Conservation (phyloP, 1,140 invertebrate species). For the Reticulitermes speratus region DNA sequence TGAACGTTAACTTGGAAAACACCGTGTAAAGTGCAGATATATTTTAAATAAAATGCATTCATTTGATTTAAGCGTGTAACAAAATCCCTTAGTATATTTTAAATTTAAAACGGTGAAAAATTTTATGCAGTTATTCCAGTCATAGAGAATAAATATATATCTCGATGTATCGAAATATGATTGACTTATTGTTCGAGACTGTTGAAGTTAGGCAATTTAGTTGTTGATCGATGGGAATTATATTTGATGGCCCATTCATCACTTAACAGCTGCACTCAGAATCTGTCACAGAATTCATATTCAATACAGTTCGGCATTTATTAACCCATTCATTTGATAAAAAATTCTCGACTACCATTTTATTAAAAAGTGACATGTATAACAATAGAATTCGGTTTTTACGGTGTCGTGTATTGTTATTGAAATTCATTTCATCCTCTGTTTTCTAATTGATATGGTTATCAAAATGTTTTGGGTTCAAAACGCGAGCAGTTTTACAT, state of each 20-base stretch:
- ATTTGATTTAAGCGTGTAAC: no score
- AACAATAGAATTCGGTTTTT: background rate
- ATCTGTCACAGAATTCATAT: background rate
- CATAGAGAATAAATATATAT: background rate
- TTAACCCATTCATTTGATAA: conserved; percentile 10
- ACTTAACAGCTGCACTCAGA: background rate
- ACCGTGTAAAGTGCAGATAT: no score
- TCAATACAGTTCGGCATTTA: background rate
- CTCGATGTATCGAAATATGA: background rate
- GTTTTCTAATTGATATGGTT: background rate
- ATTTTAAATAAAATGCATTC: no score
- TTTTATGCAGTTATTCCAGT: background rate
- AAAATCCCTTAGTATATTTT: no score
- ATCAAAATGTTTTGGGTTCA: conserved; percentile 10
- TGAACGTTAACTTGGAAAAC: no score
- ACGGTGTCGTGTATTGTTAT: background rate
- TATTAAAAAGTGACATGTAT: background rate
- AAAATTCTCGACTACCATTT: background rate
- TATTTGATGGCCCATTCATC: background rate
- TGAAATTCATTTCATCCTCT: background rate
- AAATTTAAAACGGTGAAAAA: background rate
- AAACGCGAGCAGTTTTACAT: background rate
- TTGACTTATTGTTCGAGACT: background rate
- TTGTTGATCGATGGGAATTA: background rate
- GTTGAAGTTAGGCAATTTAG: background rate